Evolutionary conservation across 2,888 invertebrate species (phyloP).

Genomic region (Maniola hyperantus): DNA sequence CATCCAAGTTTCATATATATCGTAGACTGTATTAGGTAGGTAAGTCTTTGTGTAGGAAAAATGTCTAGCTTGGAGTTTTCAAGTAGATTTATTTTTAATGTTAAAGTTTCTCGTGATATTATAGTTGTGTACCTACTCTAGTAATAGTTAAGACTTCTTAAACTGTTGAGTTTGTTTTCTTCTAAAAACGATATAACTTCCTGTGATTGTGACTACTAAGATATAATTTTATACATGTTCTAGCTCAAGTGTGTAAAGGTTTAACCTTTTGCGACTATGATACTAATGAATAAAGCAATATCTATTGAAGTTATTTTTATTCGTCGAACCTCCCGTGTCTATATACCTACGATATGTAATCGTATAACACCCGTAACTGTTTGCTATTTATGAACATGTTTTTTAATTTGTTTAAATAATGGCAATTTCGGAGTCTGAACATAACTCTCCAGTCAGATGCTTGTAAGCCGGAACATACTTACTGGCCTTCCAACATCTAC

Average conservation of each 20-base stretch:
- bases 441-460: no score
- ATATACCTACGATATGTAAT: background rate
- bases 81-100: slow-evolving; percentile 28
- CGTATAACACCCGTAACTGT: no score
- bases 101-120: slow-evolving; percentile 35
- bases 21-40: slow-evolving; percentile 50
- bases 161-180: slow-evolving; percentile 63
- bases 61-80: slow-evolving; percentile 29
- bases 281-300: slow-evolving; percentile 75
- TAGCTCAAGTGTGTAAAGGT: slow-evolving; percentile 71
- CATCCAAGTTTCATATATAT: slow-evolving; percentile 44
- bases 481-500: no score
- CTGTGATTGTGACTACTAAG: slow-evolving; percentile 78
- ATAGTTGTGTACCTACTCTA: slow-evolving; percentile 36
- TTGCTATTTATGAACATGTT: no score
- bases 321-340: background rate
- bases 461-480: no score
- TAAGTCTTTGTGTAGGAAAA: slow-evolving; percentile 34
- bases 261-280: slow-evolving; percentile 73
- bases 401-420: no score
- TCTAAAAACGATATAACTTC: slow-evolving; percentile 69
- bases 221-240: slow-evolving; percentile 72
- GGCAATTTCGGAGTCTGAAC: no score
- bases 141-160: slow-evolving; percentile 42
- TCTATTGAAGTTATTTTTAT: slow-evolving; percentile 44